Conservation (phyloP, 2,113 vertebrate species). For the Turnix velox region DNA sequence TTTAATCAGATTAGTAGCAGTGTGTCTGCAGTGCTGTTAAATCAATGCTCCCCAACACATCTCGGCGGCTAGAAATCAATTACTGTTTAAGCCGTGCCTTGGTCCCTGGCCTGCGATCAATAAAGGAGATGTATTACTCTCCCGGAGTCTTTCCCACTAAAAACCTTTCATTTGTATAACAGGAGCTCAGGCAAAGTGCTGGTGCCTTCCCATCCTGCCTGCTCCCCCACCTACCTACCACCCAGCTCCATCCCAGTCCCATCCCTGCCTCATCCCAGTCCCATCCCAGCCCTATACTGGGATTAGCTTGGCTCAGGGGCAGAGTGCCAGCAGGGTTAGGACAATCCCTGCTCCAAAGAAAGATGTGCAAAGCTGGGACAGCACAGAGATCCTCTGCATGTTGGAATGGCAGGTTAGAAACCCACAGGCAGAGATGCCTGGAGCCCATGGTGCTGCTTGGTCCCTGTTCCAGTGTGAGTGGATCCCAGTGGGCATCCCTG, state of each 20-base stretch:
- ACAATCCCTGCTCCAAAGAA: neutral
- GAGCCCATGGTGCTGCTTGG: neutral
- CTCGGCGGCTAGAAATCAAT: constrained; percentile 80
- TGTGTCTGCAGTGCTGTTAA: constrained; percentile 74
- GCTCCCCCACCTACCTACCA: too few species aligned
- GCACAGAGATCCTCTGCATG: rapidly evolving
- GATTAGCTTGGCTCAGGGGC: neutral
- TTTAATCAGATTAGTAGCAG: constrained; percentile 74
- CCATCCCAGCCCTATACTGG: neutral
- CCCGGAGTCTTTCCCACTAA: constrained; percentile 69
- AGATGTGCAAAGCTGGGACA: neutral
- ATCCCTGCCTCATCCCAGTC: neutral
- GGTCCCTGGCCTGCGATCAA: constrained; percentile 75
- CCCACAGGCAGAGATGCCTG: neutral
- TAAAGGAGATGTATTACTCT: constrained; percentile 78
- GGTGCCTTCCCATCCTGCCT: neutral
- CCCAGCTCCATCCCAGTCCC: neutral
- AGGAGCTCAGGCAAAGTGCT: constrained; percentile 46
- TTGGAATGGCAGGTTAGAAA: neutral
- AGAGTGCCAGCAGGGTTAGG: neutral
- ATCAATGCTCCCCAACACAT: constrained; percentile 79
- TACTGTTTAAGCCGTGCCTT: constrained; percentile 78
- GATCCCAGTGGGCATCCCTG: neutral
- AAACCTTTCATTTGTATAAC: constrained; percentile 71
- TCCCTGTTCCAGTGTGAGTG: neutral